Conservation (phyloP, 2,113 vertebrate species). For the Glaucidium brasilianum region DNA sequence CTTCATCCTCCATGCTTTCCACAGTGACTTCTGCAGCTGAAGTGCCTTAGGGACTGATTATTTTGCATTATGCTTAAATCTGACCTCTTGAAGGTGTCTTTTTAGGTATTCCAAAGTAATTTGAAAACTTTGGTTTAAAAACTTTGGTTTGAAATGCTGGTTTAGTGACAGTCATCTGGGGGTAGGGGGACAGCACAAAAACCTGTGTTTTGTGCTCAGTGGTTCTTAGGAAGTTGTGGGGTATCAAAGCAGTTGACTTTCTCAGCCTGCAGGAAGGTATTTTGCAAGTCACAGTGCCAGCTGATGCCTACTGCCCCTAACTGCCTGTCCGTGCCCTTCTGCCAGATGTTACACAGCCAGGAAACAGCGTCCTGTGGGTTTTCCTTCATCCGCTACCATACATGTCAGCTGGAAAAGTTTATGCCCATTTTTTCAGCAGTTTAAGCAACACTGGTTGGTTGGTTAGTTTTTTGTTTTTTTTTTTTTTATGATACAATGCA, state of each 20-base stretch:
- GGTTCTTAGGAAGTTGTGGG: no score
- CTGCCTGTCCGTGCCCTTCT: neutral
- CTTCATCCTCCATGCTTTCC: neutral
- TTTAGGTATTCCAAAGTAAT: neutral
- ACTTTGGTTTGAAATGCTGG: neutral
- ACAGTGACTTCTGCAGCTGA: neutral
- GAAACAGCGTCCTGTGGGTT: neutral
- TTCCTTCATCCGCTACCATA: neutral
- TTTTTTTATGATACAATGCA: fast-evolving
- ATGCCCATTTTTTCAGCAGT: neutral
- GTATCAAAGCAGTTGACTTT: neutral
- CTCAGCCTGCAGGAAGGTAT: neutral
- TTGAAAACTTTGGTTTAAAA: neutral
- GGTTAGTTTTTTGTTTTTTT: neutral
- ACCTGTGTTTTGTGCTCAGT: neutral
- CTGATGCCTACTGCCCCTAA: neutral
- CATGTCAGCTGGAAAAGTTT: neutral
- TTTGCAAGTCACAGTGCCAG: neutral
- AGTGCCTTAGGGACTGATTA: neutral
- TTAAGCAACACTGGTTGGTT: neutral
- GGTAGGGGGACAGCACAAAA: neutral
- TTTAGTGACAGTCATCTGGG: neutral
- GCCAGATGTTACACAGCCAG: neutral
- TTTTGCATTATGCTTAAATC: neutral
- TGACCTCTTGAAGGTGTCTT: neutral